A percentile compares a stretch with the other conserved stretches of the same genome.
Conservation (phyloP, 2,797 vertebrate genomes). For the Chanos chanos region DNA sequence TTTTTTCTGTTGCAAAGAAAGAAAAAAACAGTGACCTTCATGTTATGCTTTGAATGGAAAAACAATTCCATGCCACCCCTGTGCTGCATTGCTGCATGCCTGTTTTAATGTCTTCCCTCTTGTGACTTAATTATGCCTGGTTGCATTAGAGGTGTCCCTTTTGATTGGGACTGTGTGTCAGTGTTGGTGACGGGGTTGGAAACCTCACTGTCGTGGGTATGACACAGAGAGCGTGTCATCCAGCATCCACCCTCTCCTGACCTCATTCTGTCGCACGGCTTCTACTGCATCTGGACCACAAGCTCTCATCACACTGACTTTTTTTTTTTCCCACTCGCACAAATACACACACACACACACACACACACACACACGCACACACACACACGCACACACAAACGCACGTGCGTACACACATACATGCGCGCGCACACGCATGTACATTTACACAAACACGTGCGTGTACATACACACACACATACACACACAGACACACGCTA, state of each 20-base stretch:
- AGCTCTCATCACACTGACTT: slow-evolving; percentile 32
- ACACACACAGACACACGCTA: not conserved
- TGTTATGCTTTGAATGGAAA: no score
- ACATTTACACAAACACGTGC: not conserved
- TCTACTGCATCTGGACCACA: slow-evolving; percentile 59
- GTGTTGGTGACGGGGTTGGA: slow-evolving; percentile 21
- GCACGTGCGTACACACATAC: not conserved
- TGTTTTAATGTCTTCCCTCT: not conserved
- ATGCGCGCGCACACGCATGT: no score
- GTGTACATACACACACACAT: not conserved
- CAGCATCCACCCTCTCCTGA: slow-evolving; percentile 52
- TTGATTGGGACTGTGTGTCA: slow-evolving; percentile 27
- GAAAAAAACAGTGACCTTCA: no score
- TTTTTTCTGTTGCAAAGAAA: no score
- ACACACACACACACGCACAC: not conserved
- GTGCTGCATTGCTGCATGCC: no score
- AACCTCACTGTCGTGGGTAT: slow-evolving; percentile 27
- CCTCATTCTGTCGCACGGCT: slow-evolving; percentile 77
- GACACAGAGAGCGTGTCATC: slow-evolving; percentile 64
- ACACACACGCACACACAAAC: not conserved
- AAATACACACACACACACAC: slow-evolving; percentile 7
- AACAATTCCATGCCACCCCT: no score
- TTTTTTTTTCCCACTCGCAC: not conserved
- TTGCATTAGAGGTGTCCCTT: slow-evolving; percentile 13
- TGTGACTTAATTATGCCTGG: slow-evolving; percentile 14